Base-by-base conservation (phyloP, 1,140 invertebrate genomes). In the Drosophila pseudoobscura region DNA sequence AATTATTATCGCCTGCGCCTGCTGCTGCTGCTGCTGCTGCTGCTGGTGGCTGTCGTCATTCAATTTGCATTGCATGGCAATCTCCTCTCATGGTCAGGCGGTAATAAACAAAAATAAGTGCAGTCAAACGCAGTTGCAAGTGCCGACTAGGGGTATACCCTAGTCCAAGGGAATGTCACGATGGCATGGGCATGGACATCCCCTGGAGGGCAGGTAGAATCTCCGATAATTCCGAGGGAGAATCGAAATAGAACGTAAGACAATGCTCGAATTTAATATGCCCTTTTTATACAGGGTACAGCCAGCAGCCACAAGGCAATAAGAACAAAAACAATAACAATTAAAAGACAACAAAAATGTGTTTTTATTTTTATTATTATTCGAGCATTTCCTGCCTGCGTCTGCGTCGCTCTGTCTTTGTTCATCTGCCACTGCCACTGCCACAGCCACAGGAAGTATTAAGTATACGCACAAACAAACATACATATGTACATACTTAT, bases 361-460 rank as follows among this genome's bases (percentile, higher is more conserved):
- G 17, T 39, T 45, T 20, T 39, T 13, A 13, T 13, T 39, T 13
- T 44, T 15, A 52, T 29, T 39, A 24, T 41, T 52, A 26, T 61
- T 20, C 35, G 46, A 31, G 13, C 56, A 57, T 52, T 78, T 78
- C 74, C 75, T 78, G 75, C 49, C 52, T 60, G n/a, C 43, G 41
- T 35, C 22, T 45, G 47, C 13, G 22, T 56, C 54, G 44, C 15
- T 5, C 57, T 20, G 20, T 46, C 59, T 75, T 77, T 75, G 59
- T 75, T 75, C 75, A 76, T 77, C 59, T 66, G 73, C 56, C 73
- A 71, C 59, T 60, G 73, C 56, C 73, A 71, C 59, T 66, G 73
- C 56, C 73, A 71, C 59, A 57, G 73, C 56, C 73, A 71, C 73
- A 77, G 75, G 75, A 77, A 79, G 69, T 69, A 47, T 54, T 43